phyloP scores from a whole-genome alignment of 1,140 invertebrate species.

The Macrobrachium nipponense region DNA sequence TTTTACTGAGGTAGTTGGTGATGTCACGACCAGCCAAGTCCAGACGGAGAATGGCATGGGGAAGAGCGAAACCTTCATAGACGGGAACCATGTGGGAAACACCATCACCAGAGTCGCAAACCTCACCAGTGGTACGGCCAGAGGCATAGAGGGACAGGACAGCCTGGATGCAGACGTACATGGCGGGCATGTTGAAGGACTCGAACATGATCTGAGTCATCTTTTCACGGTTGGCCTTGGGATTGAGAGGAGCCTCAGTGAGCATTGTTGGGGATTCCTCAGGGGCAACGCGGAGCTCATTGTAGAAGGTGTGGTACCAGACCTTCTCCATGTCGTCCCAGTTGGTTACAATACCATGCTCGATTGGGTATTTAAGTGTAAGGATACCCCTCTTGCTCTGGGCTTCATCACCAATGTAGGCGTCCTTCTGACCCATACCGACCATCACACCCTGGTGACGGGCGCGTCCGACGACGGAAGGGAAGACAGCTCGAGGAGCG shows the following conservation, averaged over 20 bases:
- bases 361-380: conserved; percentile 93
- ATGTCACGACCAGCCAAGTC: neutral
- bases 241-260: conserved; percentile 89
- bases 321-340: conserved; percentile 98
- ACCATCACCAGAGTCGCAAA: conserved; percentile 44
- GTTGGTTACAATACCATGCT: conserved; percentile 95
- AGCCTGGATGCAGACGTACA: conserved; percentile 93
- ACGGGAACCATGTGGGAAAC: conserved; percentile 39
- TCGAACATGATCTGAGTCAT: conserved; percentile 95
- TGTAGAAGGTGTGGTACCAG: conserved; percentile 96
- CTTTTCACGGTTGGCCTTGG: conserved; percentile 89
- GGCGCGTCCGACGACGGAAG: conserved; percentile 77
- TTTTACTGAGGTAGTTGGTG: conserved; percentile 79
- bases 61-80: conserved; percentile 23
- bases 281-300: conserved; percentile 94
- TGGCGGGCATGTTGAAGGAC: conserved; percentile 91
- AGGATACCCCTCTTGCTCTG: conserved; percentile 92
- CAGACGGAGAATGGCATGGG: no score
- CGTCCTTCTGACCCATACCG: conserved; percentile 94
- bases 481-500: conserved; percentile 93
- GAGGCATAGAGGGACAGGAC: conserved; percentile 92
- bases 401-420: conserved; percentile 92
- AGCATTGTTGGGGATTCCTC: conserved; percentile 92
- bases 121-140: conserved; percentile 88
- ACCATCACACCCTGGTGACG: conserved; percentile 86